Conservation (phyloP, 2,797 vertebrate species). For the Gambelia wislizenii region DNA sequence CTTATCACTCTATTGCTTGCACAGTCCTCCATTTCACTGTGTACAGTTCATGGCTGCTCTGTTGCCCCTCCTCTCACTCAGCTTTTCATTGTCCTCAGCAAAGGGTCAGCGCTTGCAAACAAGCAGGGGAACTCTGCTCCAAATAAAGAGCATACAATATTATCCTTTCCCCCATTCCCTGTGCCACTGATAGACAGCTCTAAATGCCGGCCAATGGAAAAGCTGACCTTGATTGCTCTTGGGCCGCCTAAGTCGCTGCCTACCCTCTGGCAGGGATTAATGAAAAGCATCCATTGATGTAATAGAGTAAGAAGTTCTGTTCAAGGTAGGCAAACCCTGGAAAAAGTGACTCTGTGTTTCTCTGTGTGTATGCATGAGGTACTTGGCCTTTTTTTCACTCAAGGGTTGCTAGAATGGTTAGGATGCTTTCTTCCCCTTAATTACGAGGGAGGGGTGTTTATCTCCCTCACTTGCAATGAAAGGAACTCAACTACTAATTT, state of each 20-base stretch:
- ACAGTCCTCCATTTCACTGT: neutral
- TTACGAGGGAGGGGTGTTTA: neutral
- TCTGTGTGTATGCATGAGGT: neutral
- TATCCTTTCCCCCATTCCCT: neutral
- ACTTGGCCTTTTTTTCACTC: neutral
- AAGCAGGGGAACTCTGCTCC: constrained; percentile 47
- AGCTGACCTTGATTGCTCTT: constrained; percentile 65
- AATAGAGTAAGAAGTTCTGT: constrained; percentile 20
- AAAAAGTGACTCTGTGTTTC: constrained; percentile 17
- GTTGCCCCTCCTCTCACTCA: constrained; percentile 6
- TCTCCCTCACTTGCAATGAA: neutral
- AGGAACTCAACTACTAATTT: too few relatives aligned
- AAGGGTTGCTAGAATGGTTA: neutral
- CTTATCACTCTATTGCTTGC: too few relatives aligned
- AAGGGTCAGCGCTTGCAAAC: constrained; percentile 59
- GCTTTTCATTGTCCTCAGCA: constrained; percentile 25
- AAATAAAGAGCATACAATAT: constrained; percentile 49
- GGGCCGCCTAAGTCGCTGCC: constrained; percentile 45
- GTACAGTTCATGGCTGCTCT: accelerated
- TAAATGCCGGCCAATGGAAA: constrained; percentile 56
- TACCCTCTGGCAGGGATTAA: constrained; percentile 60
- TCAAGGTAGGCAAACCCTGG: constrained; percentile 51
- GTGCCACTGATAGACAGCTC: constrained; percentile 37
- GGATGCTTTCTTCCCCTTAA: neutral
- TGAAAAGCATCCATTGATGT: constrained; percentile 54